A percentile compares a stretch with the other conserved stretches of the same genome.
These are phyloP conservation scores for Temnothorax nylanderi DNA, from an alignment of 1,140 invertebrate genomes.

Conservation along the genomic window DNA sequence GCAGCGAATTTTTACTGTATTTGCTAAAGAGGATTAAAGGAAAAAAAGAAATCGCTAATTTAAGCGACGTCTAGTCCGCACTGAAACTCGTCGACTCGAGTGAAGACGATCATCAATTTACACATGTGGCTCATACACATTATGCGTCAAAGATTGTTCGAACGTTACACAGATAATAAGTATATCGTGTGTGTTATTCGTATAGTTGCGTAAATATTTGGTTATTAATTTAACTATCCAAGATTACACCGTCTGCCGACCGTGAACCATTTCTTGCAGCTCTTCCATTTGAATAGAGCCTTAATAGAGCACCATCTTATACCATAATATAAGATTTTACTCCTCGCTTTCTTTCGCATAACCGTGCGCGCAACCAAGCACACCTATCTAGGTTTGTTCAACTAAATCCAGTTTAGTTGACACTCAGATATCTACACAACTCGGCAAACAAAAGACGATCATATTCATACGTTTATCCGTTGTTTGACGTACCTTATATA, in stretches of 20 bases:
- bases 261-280: background rate
- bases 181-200: constrained; percentile 12
- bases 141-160: constrained; percentile 36
- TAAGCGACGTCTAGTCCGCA: background rate
- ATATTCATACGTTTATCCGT: background rate
- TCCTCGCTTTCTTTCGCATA: background rate
- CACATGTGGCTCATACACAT: constrained; percentile 11
- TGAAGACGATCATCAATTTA: constrained; percentile 12
- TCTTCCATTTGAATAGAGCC: constrained; percentile 1
- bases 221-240: constrained; percentile 40
- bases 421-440: background rate
- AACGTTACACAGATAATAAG: constrained; percentile 16
- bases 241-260: background rate
- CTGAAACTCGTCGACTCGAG: constrained; percentile 10
- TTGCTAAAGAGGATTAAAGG: background rate
- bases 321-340: background rate
- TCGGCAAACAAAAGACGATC: background rate
- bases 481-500: background rate
- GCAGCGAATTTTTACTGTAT: constrained; percentile 31
- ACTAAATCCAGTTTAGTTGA: constrained; percentile 66
- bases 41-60: background rate
- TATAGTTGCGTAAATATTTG: constrained; percentile 17
- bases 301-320: background rate
- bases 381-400: constrained; percentile 18
- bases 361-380: background rate